Conservation (phyloP, 2,888 invertebrate species). For the Carabus problematicus region DNA sequence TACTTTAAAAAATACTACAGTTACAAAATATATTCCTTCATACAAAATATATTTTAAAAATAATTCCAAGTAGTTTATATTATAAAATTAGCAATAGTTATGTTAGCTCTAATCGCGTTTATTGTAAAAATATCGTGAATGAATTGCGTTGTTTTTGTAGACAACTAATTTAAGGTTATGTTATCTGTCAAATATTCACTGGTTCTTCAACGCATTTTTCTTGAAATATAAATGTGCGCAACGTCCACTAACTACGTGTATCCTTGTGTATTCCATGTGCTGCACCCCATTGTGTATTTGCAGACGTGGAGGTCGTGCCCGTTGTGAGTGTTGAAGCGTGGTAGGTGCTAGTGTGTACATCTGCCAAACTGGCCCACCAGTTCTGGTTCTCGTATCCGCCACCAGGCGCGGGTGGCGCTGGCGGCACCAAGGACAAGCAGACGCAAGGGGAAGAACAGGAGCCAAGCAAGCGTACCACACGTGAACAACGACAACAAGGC, state of each 20-base stretch:
- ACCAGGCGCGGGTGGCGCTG: slow-evolving; percentile 72
- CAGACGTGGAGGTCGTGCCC: neutral
- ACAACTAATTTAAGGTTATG: no score
- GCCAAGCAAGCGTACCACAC: slow-evolving; percentile 62
- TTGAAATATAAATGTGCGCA: neutral
- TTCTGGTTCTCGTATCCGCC: slow-evolving; percentile 87
- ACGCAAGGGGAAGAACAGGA: slow-evolving; percentile 61
- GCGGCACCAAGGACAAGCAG: slow-evolving; percentile 68
- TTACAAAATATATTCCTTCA: neutral
- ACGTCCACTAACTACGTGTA: neutral
- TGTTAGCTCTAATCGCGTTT: no score
- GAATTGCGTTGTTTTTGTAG: no score
- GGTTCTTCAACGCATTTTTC: slow-evolving; percentile 3
- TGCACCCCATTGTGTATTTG: neutral
- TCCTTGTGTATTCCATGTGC: neutral
- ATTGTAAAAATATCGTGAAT: no score
- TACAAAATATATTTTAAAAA: neutral
- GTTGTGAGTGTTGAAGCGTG: neutral
- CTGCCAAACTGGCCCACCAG: slow-evolving; percentile 81
- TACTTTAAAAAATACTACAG: neutral
- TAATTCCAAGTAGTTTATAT: no score
- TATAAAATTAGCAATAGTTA: no score
- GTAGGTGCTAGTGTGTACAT: slow-evolving; percentile 7
- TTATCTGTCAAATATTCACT: no score
- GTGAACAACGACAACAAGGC: slow-evolving; percentile 69